Evolutionary conservation across 2,888 invertebrate genomes (phyloP), one percentile per base, ranked within the genome.

Genomic region (Drosophila hamatofila): DNA sequence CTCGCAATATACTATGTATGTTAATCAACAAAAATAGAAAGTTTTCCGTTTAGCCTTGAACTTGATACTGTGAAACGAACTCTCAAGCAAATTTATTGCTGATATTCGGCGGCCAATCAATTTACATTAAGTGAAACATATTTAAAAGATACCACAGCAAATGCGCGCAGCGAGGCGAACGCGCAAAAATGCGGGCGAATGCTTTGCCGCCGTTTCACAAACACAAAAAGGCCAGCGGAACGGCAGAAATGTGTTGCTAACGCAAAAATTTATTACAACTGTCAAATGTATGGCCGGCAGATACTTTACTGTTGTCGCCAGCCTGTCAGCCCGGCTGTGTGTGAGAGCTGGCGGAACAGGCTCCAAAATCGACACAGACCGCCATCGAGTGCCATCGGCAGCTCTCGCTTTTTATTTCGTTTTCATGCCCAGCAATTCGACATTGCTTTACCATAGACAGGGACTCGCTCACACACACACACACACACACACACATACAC

Each of bases 121-220:
- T 88, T 88, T 87, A 83, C 87, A 88, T 90, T 88, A 85, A 65
- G 75, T 30, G 56, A 68, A 80, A 69, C 80, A 88, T 86, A 84
- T 88, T 86, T 78, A 21, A 42, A 12, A 75, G 72, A 72, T 72
- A 59, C 65, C 68, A 59, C 61, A 64, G 44, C 57, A 51, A 54
- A 49, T 16, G 37, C 11, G 18, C 48, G 33, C 21, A 62, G 41
- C 41, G 49, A 33, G 51, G 51, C 54, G 57, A 55, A 58, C 62
- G 23, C 42, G 23, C 35, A 51, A 72, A 66, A 75, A n/a, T 37
- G 21, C 56, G 74, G 56, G 59, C 55, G 71, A 78, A 78, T 81
- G 60, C 60, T 80, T 78, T 68, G 64, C 54, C 64, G 70, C 67
- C 62, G 61, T 78, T 81, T 76, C 67, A 71, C 61, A 83, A 60